Conservation (phyloP, 2,888 invertebrate species). For the Aphodius sticticus region DNA sequence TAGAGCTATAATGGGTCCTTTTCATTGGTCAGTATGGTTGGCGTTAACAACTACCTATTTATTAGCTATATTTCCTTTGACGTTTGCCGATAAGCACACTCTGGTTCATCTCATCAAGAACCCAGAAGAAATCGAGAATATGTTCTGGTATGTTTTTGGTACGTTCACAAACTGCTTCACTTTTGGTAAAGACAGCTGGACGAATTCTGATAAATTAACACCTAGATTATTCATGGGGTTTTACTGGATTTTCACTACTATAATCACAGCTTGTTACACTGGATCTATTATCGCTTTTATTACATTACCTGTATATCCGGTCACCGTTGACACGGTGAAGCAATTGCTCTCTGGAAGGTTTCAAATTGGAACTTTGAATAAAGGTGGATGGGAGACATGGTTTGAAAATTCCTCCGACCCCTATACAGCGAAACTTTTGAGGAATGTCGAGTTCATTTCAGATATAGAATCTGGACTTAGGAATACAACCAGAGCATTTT, state of each 20-base stretch:
- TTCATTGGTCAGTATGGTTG: slow-evolving; percentile 84
- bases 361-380: slow-evolving; percentile 77
- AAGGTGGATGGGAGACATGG: slow-evolving; percentile 78
- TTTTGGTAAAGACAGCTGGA: slow-evolving; percentile 77
- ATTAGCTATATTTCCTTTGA: slow-evolving; percentile 76
- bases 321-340: slow-evolving; percentile 73
- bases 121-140: slow-evolving; percentile 79
- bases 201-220: slow-evolving; percentile 71
- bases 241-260: slow-evolving; percentile 88
- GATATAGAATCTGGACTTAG: slow-evolving; percentile 72
- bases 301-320: slow-evolving; percentile 78
- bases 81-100: slow-evolving; percentile 76
- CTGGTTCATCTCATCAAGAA: slow-evolving; percentile 71
- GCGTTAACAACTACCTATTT: slow-evolving; percentile 75
- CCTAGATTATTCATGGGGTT: slow-evolving; percentile 78
- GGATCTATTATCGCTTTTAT: slow-evolving; percentile 87
- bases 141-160: slow-evolving; percentile 89
- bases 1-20: slow-evolving; percentile 84
- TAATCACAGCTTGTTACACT: slow-evolving; percentile 84
- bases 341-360: slow-evolving; percentile 74
- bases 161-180: slow-evolving; percentile 85
- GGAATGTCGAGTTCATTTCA: slow-evolving; percentile 73
- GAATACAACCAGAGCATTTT: slow-evolving; percentile 78
- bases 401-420: slow-evolving; percentile 75
- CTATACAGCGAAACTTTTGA: slow-evolving; percentile 68